phyloP scores from a whole-genome alignment of 2,113 vertebrate genomes.

The Aspidoscelis tigris region DNA sequence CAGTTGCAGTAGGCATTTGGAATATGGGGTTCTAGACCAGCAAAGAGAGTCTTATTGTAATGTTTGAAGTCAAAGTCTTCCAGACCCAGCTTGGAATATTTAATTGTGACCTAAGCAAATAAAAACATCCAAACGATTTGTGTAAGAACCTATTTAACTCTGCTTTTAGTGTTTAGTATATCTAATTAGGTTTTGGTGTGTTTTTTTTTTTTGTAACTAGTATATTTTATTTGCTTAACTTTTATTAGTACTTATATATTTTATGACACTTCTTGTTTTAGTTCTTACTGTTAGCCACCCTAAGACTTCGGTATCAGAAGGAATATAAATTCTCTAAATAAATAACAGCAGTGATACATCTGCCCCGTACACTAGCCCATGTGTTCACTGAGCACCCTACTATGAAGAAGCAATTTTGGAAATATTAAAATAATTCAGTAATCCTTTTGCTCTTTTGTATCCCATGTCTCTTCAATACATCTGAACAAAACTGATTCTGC shows the following conservation, averaged over 20 bases:
- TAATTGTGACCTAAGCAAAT: constrained; percentile 91
- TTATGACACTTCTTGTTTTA: too few species aligned
- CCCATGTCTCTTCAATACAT: not conserved
- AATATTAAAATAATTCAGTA: not conserved
- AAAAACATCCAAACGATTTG: not conserved
- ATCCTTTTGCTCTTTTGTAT: not conserved
- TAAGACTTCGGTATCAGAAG: too few species aligned
- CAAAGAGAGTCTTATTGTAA: constrained; percentile 98
- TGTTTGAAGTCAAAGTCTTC: constrained; percentile 99
- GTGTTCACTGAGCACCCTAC: not conserved
- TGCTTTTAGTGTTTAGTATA: too few species aligned
- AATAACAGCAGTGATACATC: not conserved
- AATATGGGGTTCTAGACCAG: constrained; percentile 97
- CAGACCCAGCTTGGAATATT: constrained; percentile 96
- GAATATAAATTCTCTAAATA: too few species aligned
- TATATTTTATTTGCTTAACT: too few species aligned
- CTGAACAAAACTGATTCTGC: not conserved
- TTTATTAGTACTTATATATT: too few species aligned
- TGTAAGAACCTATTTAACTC: too few species aligned
- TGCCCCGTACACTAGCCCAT: not conserved
- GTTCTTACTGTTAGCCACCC: too few species aligned
- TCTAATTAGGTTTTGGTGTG: too few species aligned
- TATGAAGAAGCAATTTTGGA: not conserved
- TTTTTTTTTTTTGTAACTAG: too few species aligned
- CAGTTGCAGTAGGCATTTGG: constrained; percentile 99